A percentile compares a stretch with the other conserved stretches of the same genome.
Conservation (phyloP, 1,140 invertebrate species). For the Meloidogyne floridensis region DNA sequence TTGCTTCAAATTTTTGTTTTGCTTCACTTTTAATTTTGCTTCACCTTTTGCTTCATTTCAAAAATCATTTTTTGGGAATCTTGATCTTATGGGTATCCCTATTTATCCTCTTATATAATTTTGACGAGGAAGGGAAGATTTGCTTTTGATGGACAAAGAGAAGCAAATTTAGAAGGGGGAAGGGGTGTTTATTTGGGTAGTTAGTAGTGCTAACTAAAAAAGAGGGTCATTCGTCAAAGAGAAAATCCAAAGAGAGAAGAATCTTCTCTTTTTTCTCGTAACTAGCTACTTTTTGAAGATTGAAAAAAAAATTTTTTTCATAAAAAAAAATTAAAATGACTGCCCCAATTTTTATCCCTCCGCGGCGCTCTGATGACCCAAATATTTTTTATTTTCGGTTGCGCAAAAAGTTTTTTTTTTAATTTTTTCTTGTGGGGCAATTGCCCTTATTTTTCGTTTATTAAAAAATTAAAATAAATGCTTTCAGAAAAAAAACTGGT, state of each 20-base stretch:
- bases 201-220: neutral
- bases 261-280: conserved; percentile 3
- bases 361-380: neutral
- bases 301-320: neutral
- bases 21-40: too few relatives aligned
- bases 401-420: neutral
- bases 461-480: neutral
- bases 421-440: neutral
- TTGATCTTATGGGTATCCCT: too few relatives aligned
- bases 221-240: neutral
- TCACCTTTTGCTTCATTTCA: too few relatives aligned
- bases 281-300: conserved; percentile 1
- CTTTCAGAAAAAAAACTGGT: neutral
- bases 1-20: too few relatives aligned
- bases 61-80: too few relatives aligned
- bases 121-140: neutral
- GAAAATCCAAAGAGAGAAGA: neutral
- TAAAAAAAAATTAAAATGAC: neutral
- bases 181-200: neutral
- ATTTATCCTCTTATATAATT: too few relatives aligned
- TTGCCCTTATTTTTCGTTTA: conserved; percentile 1
- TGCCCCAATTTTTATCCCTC: neutral
- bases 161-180: neutral
- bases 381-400: neutral
- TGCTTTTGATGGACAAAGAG: neutral